Evolutionary conservation across 2,888 invertebrate species (phyloP), one percentile per base, ranked within the genome.

Genomic region (Syrphus vitripennis): DNA sequence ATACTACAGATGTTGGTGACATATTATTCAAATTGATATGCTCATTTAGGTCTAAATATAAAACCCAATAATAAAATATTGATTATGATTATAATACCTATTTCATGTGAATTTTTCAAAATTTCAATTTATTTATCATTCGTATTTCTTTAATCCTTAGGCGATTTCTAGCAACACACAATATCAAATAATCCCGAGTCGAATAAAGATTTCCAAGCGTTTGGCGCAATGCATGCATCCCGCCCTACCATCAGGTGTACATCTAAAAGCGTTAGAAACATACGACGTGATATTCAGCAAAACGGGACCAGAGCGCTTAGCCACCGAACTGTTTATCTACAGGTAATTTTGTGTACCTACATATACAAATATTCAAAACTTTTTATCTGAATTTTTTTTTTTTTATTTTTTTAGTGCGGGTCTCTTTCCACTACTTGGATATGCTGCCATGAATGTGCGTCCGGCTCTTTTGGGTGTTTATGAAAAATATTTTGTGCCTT

Each of bases 151-250:
- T 83, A 87, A 89, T 77, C 91, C 92, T 26, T 89, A 97, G 97
- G 96, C 97, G 19, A 93, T 98, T 88, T 93, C 95, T 88, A 95
- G 95, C 89, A 95, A 97, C 92, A 94, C 95, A 89, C 97, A 97
- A 90, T 97, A 96, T 92, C 96, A 96, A 87, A 95, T 97, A 29
- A 96, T 98, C 89, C 98, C 98, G 7, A 94, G 97, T 87, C 94
- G 97, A 88, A 96, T 97, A 88, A 96, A 97, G 90, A 97, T 98
- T 87, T 96, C 97, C 65, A 98, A 98, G 93, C 94, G 98, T 83
- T 93, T 98, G 88, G 97, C 98, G 59, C 98, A 98, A 94, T 98
- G 98, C 91, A 96, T 98, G 94, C 98, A 98, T 93, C 98, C 98
- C 40, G 97, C 97, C 19, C 93, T 98, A 88, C 98, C 98, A 24